These are phyloP conservation scores for Laticauda colubrina DNA, from an alignment of 2,113 vertebrate genomes.

Conservation along the genomic window DNA sequence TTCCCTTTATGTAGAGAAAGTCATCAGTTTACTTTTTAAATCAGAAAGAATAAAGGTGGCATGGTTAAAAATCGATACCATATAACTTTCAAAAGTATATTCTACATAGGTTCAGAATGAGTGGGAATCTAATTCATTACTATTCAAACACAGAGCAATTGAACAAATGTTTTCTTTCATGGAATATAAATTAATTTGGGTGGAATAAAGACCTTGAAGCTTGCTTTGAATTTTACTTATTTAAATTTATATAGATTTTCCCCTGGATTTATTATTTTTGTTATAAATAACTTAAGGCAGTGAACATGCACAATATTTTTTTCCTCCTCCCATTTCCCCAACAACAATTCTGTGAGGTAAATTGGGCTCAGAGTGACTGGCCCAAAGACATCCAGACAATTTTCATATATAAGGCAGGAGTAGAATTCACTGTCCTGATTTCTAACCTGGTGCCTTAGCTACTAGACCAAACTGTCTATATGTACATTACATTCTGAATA, in stretches of 20 bases:
- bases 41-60: conserved; percentile 13
- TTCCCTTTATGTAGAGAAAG: background rate
- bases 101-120: background rate
- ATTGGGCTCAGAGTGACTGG: background rate
- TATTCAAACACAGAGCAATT: conserved; percentile 13
- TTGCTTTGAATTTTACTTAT: background rate
- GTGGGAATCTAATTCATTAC: background rate
- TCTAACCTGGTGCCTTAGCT: background rate
- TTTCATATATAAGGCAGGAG: background rate
- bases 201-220: conserved; percentile 9
- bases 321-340: background rate
- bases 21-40: background rate
- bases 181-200: background rate
- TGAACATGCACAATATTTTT: background rate
- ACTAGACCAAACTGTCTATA: background rate
- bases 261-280: background rate
- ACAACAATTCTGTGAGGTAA: background rate
- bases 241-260: background rate
- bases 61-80: background rate
- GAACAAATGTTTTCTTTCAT: conserved; percentile 16
- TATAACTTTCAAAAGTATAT: background rate
- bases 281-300: background rate
- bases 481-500: background rate
- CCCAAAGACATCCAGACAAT: background rate
- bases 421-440: background rate